Percentiles rank a stretch among this genome's conserved stretches.
These are phyloP conservation scores for Cephus pygmeus DNA, from an alignment of 2,888 invertebrate species.

Conservation along the genomic window DNA sequence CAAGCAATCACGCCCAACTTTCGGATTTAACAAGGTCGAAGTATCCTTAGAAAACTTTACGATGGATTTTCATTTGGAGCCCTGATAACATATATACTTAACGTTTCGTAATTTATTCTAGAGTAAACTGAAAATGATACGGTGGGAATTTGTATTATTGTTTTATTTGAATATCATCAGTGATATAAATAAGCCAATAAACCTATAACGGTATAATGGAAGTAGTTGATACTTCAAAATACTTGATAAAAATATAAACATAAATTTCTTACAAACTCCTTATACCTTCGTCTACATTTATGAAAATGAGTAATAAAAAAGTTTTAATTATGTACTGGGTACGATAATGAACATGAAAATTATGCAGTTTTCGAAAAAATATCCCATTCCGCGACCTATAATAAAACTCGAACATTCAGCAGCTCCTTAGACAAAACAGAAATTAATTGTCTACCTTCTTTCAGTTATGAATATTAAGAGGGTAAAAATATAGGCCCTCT, in stretches of 20 bases:
- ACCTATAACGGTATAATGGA: too few relatives aligned
- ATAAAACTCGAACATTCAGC: slow-evolving; percentile 20
- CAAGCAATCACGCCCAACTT: not conserved
- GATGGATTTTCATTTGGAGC: not conserved
- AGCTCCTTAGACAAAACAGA: slow-evolving; percentile 25
- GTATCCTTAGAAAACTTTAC: not conserved
- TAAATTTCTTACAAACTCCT: not conserved
- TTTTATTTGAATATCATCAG: too few relatives aligned
- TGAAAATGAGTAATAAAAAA: not conserved
- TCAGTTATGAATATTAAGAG: slow-evolving; percentile 52
- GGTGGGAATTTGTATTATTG: too few relatives aligned
- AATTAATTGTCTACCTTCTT: slow-evolving; percentile 37
- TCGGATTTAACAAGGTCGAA: not conserved
- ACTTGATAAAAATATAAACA: not conserved
- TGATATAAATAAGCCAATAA: too few relatives aligned
- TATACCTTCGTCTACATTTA: not conserved
- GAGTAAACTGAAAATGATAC: not conserved
- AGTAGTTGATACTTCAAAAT: not conserved
- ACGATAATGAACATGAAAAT: slow-evolving; percentile 4
- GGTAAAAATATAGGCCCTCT: slow-evolving; percentile 43
- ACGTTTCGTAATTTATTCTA: too few relatives aligned
- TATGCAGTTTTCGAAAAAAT: slow-evolving; percentile 18
- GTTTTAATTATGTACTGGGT: not conserved
- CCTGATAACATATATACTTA: not conserved
- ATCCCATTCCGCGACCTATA: slow-evolving; percentile 8